Evolutionary conservation across 1,140 invertebrate species (phyloP).

Genomic region (Pristionchus pacificus): DNA sequence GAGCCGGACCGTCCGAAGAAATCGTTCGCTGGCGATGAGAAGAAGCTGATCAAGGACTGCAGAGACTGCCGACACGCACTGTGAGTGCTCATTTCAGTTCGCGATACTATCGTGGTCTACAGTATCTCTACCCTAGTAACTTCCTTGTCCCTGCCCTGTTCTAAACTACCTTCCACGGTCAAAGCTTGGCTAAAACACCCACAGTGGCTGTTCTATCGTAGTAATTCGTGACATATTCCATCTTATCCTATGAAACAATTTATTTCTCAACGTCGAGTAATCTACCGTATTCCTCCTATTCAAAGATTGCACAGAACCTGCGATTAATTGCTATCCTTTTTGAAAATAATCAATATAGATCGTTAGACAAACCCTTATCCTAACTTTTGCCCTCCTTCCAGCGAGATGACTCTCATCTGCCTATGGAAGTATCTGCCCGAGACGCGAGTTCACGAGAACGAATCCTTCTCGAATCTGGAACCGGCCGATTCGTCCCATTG

Average conservation of each 20-base stretch:
- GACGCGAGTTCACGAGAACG: background rate
- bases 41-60: background rate
- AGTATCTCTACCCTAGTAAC: too few relatives aligned
- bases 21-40: background rate
- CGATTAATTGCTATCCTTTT: too few relatives aligned
- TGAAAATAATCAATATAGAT: too few relatives aligned
- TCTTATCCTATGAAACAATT: too few relatives aligned
- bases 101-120: background rate
- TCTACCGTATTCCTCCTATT: background rate
- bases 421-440: background rate
- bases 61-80: background rate
- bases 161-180: too few relatives aligned
- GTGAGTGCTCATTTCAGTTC: background rate
- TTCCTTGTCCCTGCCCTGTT: too few relatives aligned
- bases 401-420: background rate
- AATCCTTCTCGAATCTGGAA: background rate
- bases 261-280: background rate
- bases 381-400: background rate
- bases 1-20: background rate
- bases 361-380: too few relatives aligned
- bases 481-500: background rate
- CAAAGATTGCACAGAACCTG: background rate
- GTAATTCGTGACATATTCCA: too few relatives aligned
- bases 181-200: too few relatives aligned
- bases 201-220: too few relatives aligned